Conservation (phyloP, 2,113 vertebrate species). For the Nestor notabilis region DNA sequence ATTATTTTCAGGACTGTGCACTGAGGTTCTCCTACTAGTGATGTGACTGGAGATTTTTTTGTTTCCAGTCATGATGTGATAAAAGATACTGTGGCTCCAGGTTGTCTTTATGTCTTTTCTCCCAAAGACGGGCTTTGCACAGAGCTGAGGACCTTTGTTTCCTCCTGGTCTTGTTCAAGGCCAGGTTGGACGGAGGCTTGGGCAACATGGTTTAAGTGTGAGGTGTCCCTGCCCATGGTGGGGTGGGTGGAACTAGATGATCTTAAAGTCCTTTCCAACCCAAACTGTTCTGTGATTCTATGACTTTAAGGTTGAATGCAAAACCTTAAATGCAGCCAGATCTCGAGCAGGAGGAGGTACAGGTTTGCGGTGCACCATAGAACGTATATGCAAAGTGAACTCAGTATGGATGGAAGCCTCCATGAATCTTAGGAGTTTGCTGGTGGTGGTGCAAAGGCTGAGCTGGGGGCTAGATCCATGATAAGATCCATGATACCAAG, state of each 20-base stretch:
- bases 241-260: too few species aligned
- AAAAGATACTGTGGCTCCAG: not conserved
- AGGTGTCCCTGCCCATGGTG: too few species aligned
- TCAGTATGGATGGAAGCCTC: rapidly evolving
- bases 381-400: rapidly evolving
- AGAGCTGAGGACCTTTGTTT: not conserved
- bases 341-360: not conserved
- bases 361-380: rapidly evolving
- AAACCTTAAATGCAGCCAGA: not conserved
- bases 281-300: too few species aligned
- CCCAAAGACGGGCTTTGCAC: rapidly evolving
- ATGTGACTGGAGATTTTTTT: not conserved
- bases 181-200: too few species aligned
- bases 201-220: too few species aligned
- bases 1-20: conserved; percentile 31
- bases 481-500: not conserved
- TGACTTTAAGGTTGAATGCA: not conserved
- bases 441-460: not conserved
- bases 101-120: not conserved
- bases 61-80: not conserved
- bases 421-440: rapidly evolving
- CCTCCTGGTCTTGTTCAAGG: not conserved
- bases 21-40: not conserved
- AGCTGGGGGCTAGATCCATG: not conserved
- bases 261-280: too few species aligned